Conservation (phyloP, 2,888 invertebrate species). For the Mythimna loreyi region DNA sequence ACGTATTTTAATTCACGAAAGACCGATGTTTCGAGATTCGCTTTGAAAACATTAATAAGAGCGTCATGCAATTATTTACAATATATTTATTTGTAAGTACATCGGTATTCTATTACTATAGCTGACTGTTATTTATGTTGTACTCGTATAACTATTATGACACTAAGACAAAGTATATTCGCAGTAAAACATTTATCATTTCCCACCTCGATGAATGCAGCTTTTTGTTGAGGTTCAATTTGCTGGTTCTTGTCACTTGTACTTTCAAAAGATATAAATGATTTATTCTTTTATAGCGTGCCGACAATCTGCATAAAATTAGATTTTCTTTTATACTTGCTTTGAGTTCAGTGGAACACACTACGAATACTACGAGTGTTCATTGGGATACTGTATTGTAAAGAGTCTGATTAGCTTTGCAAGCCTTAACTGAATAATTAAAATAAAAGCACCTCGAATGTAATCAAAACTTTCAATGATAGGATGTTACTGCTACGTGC, state of each 20-base stretch:
- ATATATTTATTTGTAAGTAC: slow-evolving; percentile 12
- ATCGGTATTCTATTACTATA: slow-evolving; percentile 18
- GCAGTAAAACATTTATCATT: slow-evolving; percentile 39
- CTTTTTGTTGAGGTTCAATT: slow-evolving; percentile 37
- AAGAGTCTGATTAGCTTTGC: not conserved
- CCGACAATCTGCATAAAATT: slow-evolving; percentile 20
- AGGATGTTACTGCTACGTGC: not conserved
- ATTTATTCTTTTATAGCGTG: slow-evolving; percentile 35
- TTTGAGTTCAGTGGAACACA: slow-evolving; percentile 37
- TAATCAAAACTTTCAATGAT: too few species aligned
- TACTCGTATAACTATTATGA: slow-evolving; percentile 18
- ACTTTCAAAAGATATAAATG: slow-evolving; percentile 44
- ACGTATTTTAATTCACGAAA: slow-evolving; percentile 24
- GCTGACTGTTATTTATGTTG: slow-evolving; percentile 15
- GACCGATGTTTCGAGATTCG: slow-evolving; percentile 22
- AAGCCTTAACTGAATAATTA: not conserved
- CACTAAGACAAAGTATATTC: slow-evolving; percentile 19
- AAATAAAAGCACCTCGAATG: too few species aligned
- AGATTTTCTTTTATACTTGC: slow-evolving; percentile 22
- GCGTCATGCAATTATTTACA: slow-evolving; percentile 24
- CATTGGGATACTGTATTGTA: not conserved
- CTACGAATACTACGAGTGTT: not conserved
- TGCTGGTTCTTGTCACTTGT: slow-evolving; percentile 41
- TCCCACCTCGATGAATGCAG: slow-evolving; percentile 14
- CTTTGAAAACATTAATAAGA: slow-evolving; percentile 33